Base-by-base conservation (phyloP, 2,888 invertebrate genomes). In the Lydus trimaculatus region DNA sequence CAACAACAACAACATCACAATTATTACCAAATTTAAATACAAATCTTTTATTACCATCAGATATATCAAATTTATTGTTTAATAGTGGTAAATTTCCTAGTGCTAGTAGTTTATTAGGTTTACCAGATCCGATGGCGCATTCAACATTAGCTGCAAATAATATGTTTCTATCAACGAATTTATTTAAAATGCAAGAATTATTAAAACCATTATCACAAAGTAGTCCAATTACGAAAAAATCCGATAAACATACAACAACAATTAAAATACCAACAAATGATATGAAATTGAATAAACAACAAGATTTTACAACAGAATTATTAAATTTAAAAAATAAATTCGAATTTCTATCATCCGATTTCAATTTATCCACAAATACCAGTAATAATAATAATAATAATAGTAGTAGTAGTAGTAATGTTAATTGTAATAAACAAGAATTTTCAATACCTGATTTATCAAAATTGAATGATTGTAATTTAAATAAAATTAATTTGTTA, bases 111-210 rank as follows among this genome's bases (percentile, higher is more conserved):
- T 86, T 91, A 64, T 84, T 91, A 39, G 90, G 90, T 6, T 90
- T 92, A 75, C 91, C 93, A 0, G 94, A 94, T 84, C 92, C 93
- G 0, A 88, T 94, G 86, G 91, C 92, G 0, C 92, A 93, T 79
- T 90, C 92, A 13, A 92, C 92, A 31, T 85, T 93, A 73, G 91
- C 92, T 9, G 91, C 93, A 0, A 92, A 92, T 78, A 94, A 93
- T 80, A 91, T 94, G 88, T 94, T 94, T 74, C 87, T 94, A 76
- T 90, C 92, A 8, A 91, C 91, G 39, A 85, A 85, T 72, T 83
- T 92, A 69, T 87, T 92, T 73, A 92, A 92, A 85, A 91, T 92
- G 87, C 92, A 92, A 80, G 90, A 91, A 79, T 77, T 87, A 58
- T 83, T 91, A 70, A 90, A 90, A 80, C 90, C 90, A 1, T 82